Evolutionary conservation across 2,888 invertebrate species (phyloP), one percentile per base, ranked within the genome.

Genomic region (Stenchaetothrips biformis): DNA sequence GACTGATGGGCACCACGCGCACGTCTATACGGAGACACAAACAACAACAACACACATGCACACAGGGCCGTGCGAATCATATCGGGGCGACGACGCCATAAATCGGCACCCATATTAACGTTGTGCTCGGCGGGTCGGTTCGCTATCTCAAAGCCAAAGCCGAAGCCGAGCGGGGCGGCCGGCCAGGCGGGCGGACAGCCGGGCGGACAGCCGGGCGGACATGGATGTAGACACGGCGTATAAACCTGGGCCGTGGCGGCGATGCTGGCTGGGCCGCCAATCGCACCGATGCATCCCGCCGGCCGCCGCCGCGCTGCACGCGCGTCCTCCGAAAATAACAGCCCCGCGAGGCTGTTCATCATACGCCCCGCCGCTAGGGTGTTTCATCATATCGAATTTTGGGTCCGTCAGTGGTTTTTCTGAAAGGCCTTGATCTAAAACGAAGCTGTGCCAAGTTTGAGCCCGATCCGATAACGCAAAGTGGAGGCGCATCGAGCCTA

Each of bases 181-280:
- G 53, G 16, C 53, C 53, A 4, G 53, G 4, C 53, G 16, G 37
- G 13, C 8, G 0, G 16, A 4, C 53, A 13, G 16, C 53, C 53
- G 16, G 53, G 4, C 53, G 16, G n/a, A n/a, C n/a, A n/a, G 16
- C 9, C 53, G 13, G 16, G 16, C 9, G 16, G 80, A 59, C 48
- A 47, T 25, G 62, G 25, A 21, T 79, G 78, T 74, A 77, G 74
- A 59, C 74, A 78, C 62, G 67, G 79, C 48, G 79, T 79, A 48
- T 79, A 74, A 74, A 74, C 21, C 67, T 25, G 18, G 21, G 67
- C 25, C 67, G 67, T 11, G 67, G 9, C 53, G 13, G 8, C 53
- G 53, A 53, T 21, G 67, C 11, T 4, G 37, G 37, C 37, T 4
- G 37, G 37, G 37, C 37, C 37, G 37, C 37, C 37, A 16, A 59